Evolutionary conservation across 2,113 vertebrate genomes (phyloP).

Genomic region (Neoarius graeffei): DNA sequence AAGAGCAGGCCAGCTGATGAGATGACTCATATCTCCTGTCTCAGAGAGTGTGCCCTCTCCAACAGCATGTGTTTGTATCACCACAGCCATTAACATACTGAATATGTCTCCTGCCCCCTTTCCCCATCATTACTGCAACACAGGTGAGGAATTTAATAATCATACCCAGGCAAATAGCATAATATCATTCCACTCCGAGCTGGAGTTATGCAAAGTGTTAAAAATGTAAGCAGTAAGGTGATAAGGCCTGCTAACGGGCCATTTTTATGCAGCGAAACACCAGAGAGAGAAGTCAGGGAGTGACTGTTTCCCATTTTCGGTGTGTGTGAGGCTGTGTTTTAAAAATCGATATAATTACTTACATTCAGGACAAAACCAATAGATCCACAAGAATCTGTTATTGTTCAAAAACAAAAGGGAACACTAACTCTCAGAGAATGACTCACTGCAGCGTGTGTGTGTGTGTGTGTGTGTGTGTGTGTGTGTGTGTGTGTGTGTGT

Average conservation of each 20-base stretch:
- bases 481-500: constrained; percentile 29
- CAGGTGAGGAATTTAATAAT: constrained; percentile 36
- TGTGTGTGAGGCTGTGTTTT: background rate
- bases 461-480: constrained; percentile 34
- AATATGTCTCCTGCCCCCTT: constrained; percentile 14
- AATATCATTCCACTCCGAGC: constrained; percentile 9
- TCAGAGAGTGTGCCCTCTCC: constrained; percentile 5
- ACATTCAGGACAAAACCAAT: constrained; percentile 20
- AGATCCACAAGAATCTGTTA: constrained; percentile 17
- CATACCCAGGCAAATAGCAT: constrained; percentile 14
- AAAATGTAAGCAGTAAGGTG: constrained; percentile 17
- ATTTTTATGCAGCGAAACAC: constrained; percentile 3
- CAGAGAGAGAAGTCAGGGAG: background rate
- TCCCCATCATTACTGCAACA: constrained; percentile 28
- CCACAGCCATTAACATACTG: constrained; percentile 34
- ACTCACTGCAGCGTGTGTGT: constrained; percentile 14
- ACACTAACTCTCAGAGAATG: background rate
- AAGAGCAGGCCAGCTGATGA: background rate
- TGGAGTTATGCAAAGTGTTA: constrained; percentile 5
- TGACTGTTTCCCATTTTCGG: background rate
- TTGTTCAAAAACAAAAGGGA: background rate
- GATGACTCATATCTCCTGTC: constrained; percentile 34
- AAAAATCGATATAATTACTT: constrained; percentile 38
- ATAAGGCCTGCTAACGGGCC: constrained; percentile 7
- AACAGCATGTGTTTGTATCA: constrained; percentile 16